These are phyloP conservation scores for Cephus sareptanus DNA, from an alignment of 2,888 invertebrate genomes.

Conservation along the genomic window DNA sequence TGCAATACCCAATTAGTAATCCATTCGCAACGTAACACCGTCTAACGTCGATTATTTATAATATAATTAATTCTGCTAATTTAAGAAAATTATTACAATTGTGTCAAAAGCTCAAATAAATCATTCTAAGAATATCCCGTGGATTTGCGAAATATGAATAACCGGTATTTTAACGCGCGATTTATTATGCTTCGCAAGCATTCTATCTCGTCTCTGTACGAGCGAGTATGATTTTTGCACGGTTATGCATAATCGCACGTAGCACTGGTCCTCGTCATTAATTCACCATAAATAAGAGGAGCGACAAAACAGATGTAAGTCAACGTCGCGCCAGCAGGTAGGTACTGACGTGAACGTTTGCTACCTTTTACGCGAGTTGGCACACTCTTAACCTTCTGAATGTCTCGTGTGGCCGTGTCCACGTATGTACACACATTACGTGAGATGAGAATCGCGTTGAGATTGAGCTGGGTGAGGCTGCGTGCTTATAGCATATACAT, in stretches of 20 bases:
- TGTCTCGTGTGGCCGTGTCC: conserved; percentile 36
- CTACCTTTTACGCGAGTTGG: conserved; percentile 26
- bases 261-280: background rate
- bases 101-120: background rate
- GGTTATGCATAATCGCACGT: background rate
- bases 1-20: background rate
- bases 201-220: background rate
- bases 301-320: background rate
- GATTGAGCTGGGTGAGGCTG: background rate
- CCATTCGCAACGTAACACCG: background rate
- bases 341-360: conserved; percentile 27
- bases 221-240: background rate
- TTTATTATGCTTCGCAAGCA: background rate
- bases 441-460: background rate
- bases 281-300: background rate
- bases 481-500: background rate
- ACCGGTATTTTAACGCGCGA: background rate
- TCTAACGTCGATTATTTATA: background rate
- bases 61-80: no score
- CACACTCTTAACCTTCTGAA: conserved; percentile 25
- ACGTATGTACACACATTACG: conserved; percentile 45
- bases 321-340: conserved; percentile 19
- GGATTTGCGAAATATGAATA: background rate
- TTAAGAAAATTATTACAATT: background rate
- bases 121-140: background rate